phyloP scores from a whole-genome alignment of 2,888 invertebrate species.

The Oegoconia quadripuncta region DNA sequence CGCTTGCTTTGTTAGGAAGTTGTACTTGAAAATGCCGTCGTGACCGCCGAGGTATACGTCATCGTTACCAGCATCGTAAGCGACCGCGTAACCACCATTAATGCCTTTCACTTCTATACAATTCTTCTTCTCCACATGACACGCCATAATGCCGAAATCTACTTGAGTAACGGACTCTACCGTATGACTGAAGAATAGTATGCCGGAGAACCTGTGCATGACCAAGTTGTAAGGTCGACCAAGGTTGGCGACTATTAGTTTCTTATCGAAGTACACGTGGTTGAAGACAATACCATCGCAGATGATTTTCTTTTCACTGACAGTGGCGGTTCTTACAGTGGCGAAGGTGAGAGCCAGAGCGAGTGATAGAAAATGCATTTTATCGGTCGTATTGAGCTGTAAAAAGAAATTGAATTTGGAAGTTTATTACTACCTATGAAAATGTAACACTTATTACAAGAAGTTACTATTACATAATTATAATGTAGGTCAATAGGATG shows the following conservation, averaged over 20 bases:
- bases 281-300: constrained; percentile 58
- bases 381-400: too few relatives aligned
- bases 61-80: constrained; percentile 59
- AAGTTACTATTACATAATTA: too few relatives aligned
- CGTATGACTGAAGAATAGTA: constrained; percentile 61
- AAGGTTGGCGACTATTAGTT: constrained; percentile 38
- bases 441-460: too few relatives aligned
- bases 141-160: constrained; percentile 53
- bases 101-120: constrained; percentile 43
- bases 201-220: constrained; percentile 53
- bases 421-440: too few relatives aligned
- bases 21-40: constrained; percentile 65
- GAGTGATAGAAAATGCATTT: neutral
- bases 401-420: too few relatives aligned
- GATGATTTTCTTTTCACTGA: constrained; percentile 18
- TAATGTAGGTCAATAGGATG: too few relatives aligned
- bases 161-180: constrained; percentile 40
- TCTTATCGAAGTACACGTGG: constrained; percentile 50
- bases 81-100: constrained; percentile 59
- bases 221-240: constrained; percentile 56
- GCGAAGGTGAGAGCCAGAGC: neutral
- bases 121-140: constrained; percentile 38
- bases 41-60: constrained; percentile 65
- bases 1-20: constrained; percentile 49
- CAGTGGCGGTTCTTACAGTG: neutral